phyloP scores from a whole-genome alignment of 2,113 vertebrate species.

The Acanthisitta chloris region DNA sequence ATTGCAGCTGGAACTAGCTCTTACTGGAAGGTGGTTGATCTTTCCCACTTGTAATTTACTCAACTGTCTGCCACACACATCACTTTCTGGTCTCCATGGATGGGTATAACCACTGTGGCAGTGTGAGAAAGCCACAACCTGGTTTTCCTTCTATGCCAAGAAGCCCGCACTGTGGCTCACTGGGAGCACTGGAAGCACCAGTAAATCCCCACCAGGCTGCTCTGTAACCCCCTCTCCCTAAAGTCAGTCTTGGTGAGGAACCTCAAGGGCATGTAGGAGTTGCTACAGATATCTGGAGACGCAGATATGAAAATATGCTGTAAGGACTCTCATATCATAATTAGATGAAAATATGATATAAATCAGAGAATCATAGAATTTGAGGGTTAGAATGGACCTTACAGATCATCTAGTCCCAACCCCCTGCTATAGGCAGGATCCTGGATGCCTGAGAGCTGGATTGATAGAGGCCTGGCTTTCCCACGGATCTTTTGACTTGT shows the following conservation, averaged over 20 bases:
- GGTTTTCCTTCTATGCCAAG: neutral
- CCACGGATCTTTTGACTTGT: accelerated
- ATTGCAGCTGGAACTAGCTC: neutral
- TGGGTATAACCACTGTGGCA: neutral
- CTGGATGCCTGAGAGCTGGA: accelerated
- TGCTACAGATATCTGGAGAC: neutral
- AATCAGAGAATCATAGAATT: too few relatives aligned
- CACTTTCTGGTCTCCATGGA: neutral
- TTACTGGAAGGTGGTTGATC: neutral
- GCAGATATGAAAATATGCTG: neutral
- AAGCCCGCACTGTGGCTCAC: accelerated
- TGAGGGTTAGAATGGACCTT: too few relatives aligned
- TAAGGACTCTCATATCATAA: too few relatives aligned
- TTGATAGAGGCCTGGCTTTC: neutral
- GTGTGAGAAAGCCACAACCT: accelerated
- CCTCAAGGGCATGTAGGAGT: accelerated
- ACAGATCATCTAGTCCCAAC: too few relatives aligned
- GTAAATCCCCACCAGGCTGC: neutral
- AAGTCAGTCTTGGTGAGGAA: neutral
- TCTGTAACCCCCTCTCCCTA: neutral
- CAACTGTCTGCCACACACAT: neutral
- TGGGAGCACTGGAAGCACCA: neutral
- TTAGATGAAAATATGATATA: accelerated
- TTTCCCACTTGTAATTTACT: neutral
- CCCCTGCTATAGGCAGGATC: too few relatives aligned